phyloP scores from a whole-genome alignment of 1,140 invertebrate genomes.

The Pristionchus pacificus region DNA sequence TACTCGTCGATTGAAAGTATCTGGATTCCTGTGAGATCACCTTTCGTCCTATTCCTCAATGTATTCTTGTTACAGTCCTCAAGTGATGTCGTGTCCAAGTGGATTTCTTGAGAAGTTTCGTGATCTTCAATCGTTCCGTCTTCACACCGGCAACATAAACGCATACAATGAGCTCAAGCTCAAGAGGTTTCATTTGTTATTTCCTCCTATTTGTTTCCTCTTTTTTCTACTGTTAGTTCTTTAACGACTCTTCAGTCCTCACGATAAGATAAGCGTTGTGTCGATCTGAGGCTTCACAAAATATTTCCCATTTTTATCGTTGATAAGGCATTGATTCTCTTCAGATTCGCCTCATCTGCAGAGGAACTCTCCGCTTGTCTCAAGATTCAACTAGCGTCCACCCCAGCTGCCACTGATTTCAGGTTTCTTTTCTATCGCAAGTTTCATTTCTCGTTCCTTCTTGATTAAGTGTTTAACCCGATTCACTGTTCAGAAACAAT shows the following conservation, averaged over 20 bases:
- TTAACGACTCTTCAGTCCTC: no score
- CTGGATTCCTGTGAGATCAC: no score
- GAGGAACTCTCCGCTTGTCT: constrained; percentile 50
- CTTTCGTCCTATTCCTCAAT: no score
- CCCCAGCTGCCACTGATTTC: constrained; percentile 21
- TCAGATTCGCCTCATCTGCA: constrained; percentile 32
- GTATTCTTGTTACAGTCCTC: not conserved
- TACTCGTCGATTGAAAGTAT: no score
- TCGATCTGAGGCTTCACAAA: no score
- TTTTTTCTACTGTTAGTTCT: no score
- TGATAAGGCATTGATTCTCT: not conserved
- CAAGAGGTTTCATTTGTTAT: no score
- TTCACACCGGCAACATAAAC: constrained; percentile 55
- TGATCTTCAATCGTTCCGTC: constrained; percentile 40
- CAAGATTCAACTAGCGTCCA: constrained; percentile 44
- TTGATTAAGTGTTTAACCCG: not conserved
- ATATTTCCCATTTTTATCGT: no score
- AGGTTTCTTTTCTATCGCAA: not conserved
- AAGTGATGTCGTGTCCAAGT: not conserved
- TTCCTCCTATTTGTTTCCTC: no score
- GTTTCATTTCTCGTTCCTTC: not conserved
- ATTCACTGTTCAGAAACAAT: constrained; percentile 44
- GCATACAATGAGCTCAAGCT: constrained; percentile 53
- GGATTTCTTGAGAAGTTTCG: constrained; percentile 22
- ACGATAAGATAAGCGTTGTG: no score